phyloP scores from a whole-genome alignment of 1,140 invertebrate genomes.

The Caligus rogercresseyi region DNA sequence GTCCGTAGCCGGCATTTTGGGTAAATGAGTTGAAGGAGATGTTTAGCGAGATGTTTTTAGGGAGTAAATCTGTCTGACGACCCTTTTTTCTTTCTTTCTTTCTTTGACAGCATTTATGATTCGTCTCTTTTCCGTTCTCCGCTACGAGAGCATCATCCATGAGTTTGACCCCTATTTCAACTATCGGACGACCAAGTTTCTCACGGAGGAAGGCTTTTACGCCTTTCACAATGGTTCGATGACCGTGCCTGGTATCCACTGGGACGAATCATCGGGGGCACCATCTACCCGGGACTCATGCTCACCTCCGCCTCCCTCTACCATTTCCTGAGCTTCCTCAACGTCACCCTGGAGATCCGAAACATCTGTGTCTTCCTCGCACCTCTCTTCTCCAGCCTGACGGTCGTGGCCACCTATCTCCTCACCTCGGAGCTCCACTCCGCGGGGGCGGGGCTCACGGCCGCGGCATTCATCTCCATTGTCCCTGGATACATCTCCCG shows the following conservation, averaged over 20 bases:
- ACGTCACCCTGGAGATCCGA: slow-evolving; percentile 86
- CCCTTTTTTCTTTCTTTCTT: not conserved
- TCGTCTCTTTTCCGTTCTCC: slow-evolving; percentile 81
- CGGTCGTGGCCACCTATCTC: slow-evolving; percentile 83
- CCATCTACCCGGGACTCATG: slow-evolving; percentile 95
- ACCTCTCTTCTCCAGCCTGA: slow-evolving; percentile 88
- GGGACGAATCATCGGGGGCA: slow-evolving; percentile 88
- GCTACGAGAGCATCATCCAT: slow-evolving; percentile 94
- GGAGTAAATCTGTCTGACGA: not conserved
- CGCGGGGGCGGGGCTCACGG: slow-evolving; percentile 74
- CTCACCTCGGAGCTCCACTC: slow-evolving; percentile 87
- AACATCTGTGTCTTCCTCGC: slow-evolving; percentile 96
- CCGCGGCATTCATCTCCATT: slow-evolving; percentile 84
- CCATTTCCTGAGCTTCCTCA: slow-evolving; percentile 65
- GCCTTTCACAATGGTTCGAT: slow-evolving; percentile 99
- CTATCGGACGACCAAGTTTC: slow-evolving; percentile 83
- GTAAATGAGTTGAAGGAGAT: slow-evolving; percentile 43
- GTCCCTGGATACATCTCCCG: slow-evolving; percentile 93
- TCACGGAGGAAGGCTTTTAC: slow-evolving; percentile 91
- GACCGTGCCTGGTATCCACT: slow-evolving; percentile 95
- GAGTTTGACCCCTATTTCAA: slow-evolving; percentile 99
- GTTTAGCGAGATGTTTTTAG: not conserved
- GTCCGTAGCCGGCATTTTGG: slow-evolving; percentile 72
- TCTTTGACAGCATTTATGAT: slow-evolving; percentile 75
- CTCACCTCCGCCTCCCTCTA: slow-evolving; percentile 84